Evolutionary conservation across 2,113 vertebrate species (phyloP).

Genomic region (Leptobrachium ailaonicum): DNA sequence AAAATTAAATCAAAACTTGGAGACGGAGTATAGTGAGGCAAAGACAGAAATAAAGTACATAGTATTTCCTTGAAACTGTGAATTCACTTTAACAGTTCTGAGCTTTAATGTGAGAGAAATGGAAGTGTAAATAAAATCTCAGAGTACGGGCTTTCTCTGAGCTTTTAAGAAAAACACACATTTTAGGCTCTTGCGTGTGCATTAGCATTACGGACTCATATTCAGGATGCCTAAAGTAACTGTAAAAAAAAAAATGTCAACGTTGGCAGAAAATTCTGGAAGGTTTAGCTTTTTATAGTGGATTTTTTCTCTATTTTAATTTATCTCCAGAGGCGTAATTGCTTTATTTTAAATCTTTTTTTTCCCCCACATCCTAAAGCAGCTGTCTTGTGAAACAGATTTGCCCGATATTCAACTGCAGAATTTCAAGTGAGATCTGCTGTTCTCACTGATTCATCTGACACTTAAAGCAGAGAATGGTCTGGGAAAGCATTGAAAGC

Average conservation of each 20-base stretch:
- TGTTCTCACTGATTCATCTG: constrained; percentile 11
- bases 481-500: neutral
- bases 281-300: constrained; percentile 23
- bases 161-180: constrained; percentile 43
- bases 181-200: constrained; percentile 27
- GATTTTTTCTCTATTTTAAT: constrained; percentile 30
- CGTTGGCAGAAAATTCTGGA: constrained; percentile 14
- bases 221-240: neutral
- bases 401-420: constrained; percentile 13
- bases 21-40: neutral
- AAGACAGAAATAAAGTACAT: neutral
- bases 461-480: constrained; percentile 11
- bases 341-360: constrained; percentile 20
- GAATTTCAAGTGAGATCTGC: constrained; percentile 17
- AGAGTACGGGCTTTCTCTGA: constrained; percentile 14
- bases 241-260: neutral
- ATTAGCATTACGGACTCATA: constrained; percentile 27
- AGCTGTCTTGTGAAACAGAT: constrained; percentile 9
- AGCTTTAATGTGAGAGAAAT: constrained; percentile 18
- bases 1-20: neutral
- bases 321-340: constrained; percentile 19
- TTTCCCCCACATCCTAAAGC: neutral
- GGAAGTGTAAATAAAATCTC: constrained; percentile 23
- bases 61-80: constrained; percentile 4
- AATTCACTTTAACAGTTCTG: constrained; percentile 18